Evolutionary conservation across 1,140 invertebrate species (phyloP), one percentile per base, ranked within the genome.

Genomic region (Eueides isabella): DNA sequence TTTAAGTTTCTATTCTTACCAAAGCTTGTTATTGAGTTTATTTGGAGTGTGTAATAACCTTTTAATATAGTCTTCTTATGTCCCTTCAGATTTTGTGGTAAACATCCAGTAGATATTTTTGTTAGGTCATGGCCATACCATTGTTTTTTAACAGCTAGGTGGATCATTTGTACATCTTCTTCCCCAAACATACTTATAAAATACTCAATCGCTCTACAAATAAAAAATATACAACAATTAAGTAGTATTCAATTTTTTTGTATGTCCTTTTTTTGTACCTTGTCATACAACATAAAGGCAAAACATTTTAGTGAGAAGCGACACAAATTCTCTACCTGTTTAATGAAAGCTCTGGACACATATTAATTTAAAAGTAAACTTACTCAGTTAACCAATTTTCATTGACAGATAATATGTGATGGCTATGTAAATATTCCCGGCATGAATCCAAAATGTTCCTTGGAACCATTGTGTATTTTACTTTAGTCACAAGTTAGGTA

Each of bases 1-100:
- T 33, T 70, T 1, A 29, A 7, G 5, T 35, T 23, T 4, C 61
- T 30, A 1, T 26, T 16, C 38, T 28, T 76, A 85, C 92, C 88
- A 76, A 94, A 90, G 81, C 93, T 91, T 29, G 89, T 67, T 29
- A 82, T 71, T 61, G 83, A 80, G 81, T 93, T 93, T 67, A 94
- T 89, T 78, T 94, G 93, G 16, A 94, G 74, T 0, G 88, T 78
- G 82, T 86, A 92, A n/a, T 78, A 78, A 55, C 89, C 91, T 76
- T 77, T 83, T n/a, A 94, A 70, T 9, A 79, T 72, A 29, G 80
- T 86, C 72, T 91, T 92, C 4, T 76, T 67, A 16, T 77, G 65
- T 61, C 72, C 73, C 12, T 74, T 85, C 4, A 94, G 65, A 68
- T 90, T 87, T 1, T 72, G 38, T 0, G 92, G 93, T 6, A 94